Conservation (phyloP, 30 jellyfish, hydroid and myxozoan genomes). For the Turritopsis dohrnii region DNA sequence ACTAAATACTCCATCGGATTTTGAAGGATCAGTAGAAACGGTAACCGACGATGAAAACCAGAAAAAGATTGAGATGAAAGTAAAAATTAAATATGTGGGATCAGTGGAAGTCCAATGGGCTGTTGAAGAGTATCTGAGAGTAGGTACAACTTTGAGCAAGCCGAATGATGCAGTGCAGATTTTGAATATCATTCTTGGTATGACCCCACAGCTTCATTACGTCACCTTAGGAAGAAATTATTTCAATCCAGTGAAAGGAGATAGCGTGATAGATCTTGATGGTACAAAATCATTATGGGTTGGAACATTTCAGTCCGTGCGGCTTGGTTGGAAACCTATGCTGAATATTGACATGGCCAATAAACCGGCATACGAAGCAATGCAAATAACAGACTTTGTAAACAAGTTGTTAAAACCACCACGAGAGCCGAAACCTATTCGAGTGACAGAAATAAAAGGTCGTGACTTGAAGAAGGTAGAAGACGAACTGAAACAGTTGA, state of each 20-base stretch:
- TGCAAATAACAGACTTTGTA: conserved; percentile 31
- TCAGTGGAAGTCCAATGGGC: conserved; percentile 32
- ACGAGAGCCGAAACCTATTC: neutral
- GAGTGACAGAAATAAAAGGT: conserved; percentile 4
- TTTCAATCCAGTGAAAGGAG: conserved; percentile 36
- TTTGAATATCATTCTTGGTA: conserved; percentile 41
- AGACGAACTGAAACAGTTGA: conserved; percentile 20
- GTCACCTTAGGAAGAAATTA: conserved; percentile 45
- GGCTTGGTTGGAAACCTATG: conserved; percentile 52
- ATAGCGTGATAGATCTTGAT: conserved; percentile 34
- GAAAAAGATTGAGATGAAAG: conserved; percentile 21
- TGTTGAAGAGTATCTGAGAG: conserved; percentile 10
- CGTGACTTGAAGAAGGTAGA: conserved; percentile 21
- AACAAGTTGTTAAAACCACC: neutral
- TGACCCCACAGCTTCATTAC: conserved; percentile 43
- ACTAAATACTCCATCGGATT: conserved; percentile 11
- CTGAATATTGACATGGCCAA: conserved; percentile 41
- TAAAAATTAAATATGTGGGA: conserved; percentile 12
- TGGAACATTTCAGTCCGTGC: conserved; percentile 40
- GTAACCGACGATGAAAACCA: neutral
- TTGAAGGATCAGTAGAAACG: neutral
- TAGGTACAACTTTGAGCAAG: conserved; percentile 30
- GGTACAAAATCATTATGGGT: conserved; percentile 49
- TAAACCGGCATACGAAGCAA: conserved; percentile 41
- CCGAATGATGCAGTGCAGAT: conserved; percentile 49